These are phyloP conservation scores for Drosophila infuscata DNA, from an alignment of 2,888 invertebrate genomes.

Conservation along the genomic window DNA sequence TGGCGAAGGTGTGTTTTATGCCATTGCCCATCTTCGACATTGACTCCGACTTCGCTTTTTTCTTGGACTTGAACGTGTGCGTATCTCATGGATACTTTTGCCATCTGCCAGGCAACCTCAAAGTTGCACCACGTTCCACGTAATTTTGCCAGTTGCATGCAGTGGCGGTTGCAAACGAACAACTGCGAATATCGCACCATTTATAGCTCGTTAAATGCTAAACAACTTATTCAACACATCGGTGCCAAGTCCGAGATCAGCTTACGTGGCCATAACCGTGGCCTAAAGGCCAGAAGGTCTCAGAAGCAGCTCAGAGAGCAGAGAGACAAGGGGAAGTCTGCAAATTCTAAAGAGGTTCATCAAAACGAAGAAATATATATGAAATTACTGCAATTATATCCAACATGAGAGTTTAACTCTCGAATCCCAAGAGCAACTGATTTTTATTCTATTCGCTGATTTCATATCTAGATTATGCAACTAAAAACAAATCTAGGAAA, in stretches of 20 bases:
- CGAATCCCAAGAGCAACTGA: not conserved
- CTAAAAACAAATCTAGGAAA: not conserved
- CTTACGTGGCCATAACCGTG: conserved; percentile 3
- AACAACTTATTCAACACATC: conserved; percentile 70
- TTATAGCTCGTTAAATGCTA: conserved; percentile 74
- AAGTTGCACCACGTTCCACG: conserved; percentile 35
- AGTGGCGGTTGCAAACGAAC: conserved; percentile 24
- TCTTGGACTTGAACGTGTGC: conserved; percentile 31
- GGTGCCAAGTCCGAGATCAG: conserved; percentile 2
- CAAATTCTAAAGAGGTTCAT: not conserved
- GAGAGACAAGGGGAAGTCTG: not conserved
- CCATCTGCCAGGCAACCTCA: conserved; percentile 40
- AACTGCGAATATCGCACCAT: conserved; percentile 44
- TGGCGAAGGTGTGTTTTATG: conserved; percentile 52
- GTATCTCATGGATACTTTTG: conserved; percentile 52
- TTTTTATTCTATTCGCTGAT: not conserved
- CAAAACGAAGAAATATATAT: not conserved
- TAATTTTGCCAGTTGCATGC: conserved; percentile 50
- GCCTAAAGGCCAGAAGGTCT: conserved; percentile 10
- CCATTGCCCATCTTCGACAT: conserved; percentile 31
- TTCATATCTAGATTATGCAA: not conserved
- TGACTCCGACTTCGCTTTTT: not conserved
- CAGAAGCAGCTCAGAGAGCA: not conserved
- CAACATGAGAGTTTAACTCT: not conserved
- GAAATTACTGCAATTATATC: not conserved